Evolutionary conservation across 2,113 vertebrate genomes (phyloP).

Genomic region (Rhegmatorhina hoffmannsi): DNA sequence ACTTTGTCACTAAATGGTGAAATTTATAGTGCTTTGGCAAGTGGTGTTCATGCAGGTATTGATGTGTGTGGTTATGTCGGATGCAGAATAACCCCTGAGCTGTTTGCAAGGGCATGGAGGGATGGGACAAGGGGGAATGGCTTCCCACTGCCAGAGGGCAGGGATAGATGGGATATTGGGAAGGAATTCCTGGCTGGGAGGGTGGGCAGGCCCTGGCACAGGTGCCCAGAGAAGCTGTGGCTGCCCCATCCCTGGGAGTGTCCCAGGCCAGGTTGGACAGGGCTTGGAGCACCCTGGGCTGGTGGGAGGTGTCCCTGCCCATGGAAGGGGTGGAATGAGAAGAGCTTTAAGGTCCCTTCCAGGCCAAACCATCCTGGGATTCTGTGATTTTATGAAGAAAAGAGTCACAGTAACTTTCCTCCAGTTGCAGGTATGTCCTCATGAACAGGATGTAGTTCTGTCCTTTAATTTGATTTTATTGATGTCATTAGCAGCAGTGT

Average conservation of each 20-base stretch:
- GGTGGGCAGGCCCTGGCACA: background rate
- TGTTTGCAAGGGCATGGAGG: fast-evolving
- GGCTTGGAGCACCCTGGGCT: background rate
- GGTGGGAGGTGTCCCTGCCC: background rate
- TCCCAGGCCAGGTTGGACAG: background rate
- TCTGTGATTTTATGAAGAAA: background rate
- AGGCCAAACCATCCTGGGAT: background rate
- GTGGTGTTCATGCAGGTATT: background rate
- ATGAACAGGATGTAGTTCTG: too few relatives aligned
- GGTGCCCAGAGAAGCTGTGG: background rate
- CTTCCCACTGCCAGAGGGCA: fast-evolving
- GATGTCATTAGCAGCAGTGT: too few relatives aligned
- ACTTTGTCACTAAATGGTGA: background rate
- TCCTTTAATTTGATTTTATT: too few relatives aligned
- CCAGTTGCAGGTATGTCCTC: too few relatives aligned
- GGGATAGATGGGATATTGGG: fast-evolving
- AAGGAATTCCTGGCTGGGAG: background rate
- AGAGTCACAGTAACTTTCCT: too few relatives aligned
- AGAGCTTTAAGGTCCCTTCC: fast-evolving
- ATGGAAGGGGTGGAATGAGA: fast-evolving
- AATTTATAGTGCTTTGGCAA: fast-evolving
- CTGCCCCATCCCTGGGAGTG: background rate
- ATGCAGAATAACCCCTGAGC: background rate
- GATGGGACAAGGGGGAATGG: background rate
- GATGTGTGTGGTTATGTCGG: fast-evolving